Base-by-base conservation (phyloP, 2,797 vertebrate species). In the Myripristis jacobus region DNA sequence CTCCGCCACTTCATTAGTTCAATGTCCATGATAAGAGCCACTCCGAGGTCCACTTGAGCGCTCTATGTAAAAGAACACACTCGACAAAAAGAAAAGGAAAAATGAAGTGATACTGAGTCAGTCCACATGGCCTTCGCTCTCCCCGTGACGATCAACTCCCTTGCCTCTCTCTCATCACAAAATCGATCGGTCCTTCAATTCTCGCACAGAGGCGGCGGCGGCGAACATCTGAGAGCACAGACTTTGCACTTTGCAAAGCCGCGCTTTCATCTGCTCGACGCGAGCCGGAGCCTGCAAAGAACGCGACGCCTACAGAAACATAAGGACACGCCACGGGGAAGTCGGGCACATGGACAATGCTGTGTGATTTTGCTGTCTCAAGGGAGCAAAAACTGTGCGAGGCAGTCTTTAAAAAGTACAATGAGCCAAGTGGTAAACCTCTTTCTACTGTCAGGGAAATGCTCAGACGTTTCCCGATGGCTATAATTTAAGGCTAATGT, bases 401-500 rank as follows among this genome's bases (percentile, higher is more conserved):
- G 41, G 73, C 48, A 66, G 48, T 56, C 60, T 31, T 76, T 77
- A 41, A 75, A n/a, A 79, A 59, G 60, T 27, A 62, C 67, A 77
- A 56, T n/a, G 61, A 58, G n/a, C 59, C 15, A 58, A 72, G 65
- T 73, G 1, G n/a, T 66, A 75, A 81, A 78, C 44, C 57, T 72
- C 70, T 29, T 54, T 27, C 55, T 19, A 5, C 62, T 76, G 67
- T 77, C 60, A 77, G 58, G 44, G 41, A 29, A 75, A 67, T 9
- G 27, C 69, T 52, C 70, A 15, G n/a, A 27, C 48, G 2, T 57
- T 38, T 43, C 0, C 22, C 63, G 70, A 31, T 52, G 64, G 55
- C 86, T 66, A 38, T 79, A 78, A 86, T 85, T 87, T 60, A 75
- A 72, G 18, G 29, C 68, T 62, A 73, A 80, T 71, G 68, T 50